A percentile compares a stretch with the other conserved stretches of the same genome.
These are phyloP conservation scores for Hyles vespertilio DNA, from an alignment of 1,140 invertebrate species.

Conservation along the genomic window DNA sequence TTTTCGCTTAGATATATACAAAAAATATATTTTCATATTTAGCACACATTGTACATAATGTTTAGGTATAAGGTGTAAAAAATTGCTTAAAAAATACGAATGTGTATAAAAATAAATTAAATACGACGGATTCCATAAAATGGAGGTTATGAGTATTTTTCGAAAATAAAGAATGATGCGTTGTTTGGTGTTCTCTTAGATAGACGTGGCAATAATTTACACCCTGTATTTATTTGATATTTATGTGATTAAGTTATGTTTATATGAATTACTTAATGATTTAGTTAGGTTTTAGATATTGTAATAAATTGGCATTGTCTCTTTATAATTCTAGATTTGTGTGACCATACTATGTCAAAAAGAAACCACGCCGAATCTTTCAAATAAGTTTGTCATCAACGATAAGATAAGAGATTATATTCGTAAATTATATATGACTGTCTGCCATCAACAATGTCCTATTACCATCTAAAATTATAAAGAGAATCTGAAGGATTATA, in stretches of 20 bases:
- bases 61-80: constrained; percentile 52
- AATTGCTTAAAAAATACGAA: constrained; percentile 37
- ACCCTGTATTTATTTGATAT: constrained; percentile 50
- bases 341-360: too few species aligned
- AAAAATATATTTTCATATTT: constrained; percentile 39
- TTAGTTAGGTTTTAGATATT: constrained; percentile 13
- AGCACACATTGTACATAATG: constrained; percentile 48
- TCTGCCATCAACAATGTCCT: too few species aligned
- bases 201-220: constrained; percentile 39
- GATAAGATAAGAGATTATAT: too few species aligned
- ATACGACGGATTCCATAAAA: constrained; percentile 36
- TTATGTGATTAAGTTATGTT: constrained; percentile 18
- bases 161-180: constrained; percentile 3
- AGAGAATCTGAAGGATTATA: background rate
- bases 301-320: too few species aligned
- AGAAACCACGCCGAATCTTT: too few species aligned
- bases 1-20: constrained; percentile 32
- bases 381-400: too few species aligned
- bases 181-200: constrained; percentile 6
- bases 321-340: too few species aligned
- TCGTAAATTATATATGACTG: too few species aligned
- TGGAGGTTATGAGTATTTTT: constrained; percentile 30
- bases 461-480: background rate
- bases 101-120: constrained; percentile 26
- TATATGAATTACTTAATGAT: constrained; percentile 22